Percentiles rank a stretch among this genome's conserved stretches.
phyloP scores from a whole-genome alignment of 2,888 invertebrate genomes.

The Plagiodera versicolora region DNA sequence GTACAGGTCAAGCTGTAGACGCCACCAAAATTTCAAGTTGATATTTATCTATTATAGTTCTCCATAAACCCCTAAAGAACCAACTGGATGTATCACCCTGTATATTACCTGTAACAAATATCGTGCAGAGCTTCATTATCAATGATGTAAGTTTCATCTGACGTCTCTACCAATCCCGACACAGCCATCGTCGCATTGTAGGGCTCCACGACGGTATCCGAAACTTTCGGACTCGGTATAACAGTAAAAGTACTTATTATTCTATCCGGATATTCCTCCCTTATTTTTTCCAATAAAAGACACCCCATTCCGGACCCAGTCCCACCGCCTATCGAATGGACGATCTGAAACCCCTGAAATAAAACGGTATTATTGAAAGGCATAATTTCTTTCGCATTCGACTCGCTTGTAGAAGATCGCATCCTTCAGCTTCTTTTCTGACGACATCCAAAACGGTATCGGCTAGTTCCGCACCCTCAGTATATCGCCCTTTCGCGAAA shows the following conservation, averaged over 20 bases:
- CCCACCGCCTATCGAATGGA: constrained; percentile 76
- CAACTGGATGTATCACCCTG: too few relatives aligned
- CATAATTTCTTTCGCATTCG: too few relatives aligned
- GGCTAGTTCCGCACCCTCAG: constrained; percentile 73
- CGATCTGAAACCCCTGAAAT: constrained; percentile 70
- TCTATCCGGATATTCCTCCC: constrained; percentile 77
- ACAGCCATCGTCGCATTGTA: constrained; percentile 65
- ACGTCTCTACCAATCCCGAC: constrained; percentile 62
- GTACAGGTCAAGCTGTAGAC: too few relatives aligned
- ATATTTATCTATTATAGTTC: too few relatives aligned
- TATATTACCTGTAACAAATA: constrained; percentile 58
- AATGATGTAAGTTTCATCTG: constrained; percentile 64
- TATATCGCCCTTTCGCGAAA: constrained; percentile 74
- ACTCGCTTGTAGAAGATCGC: constrained; percentile 72
- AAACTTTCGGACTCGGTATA: constrained; percentile 67
- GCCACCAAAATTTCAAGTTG: too few relatives aligned
- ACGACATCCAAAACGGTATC: constrained; percentile 69
- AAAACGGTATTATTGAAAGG: background rate
- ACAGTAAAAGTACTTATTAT: constrained; percentile 75
- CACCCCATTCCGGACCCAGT: constrained; percentile 73
- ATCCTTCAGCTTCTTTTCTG: constrained; percentile 69
- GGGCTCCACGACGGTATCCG: constrained; percentile 67
- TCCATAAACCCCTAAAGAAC: too few relatives aligned
- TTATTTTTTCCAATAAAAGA: constrained; percentile 70
- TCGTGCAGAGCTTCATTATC: constrained; percentile 68